phyloP scores from a whole-genome alignment of 2,797 vertebrate species.

The Crenichthys baileyi region DNA sequence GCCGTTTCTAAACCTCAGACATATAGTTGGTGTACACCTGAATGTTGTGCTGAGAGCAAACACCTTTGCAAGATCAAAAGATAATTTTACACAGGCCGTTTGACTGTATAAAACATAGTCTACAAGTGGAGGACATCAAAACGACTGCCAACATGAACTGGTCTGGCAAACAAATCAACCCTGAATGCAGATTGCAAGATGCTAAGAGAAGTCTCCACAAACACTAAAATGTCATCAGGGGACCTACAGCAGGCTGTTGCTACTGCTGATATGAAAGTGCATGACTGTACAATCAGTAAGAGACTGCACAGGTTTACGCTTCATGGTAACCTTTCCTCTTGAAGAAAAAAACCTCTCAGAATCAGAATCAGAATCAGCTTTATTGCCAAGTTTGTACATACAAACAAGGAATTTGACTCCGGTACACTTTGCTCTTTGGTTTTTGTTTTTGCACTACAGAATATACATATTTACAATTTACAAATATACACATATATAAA shows the following conservation, averaged over 20 bases:
- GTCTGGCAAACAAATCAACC: neutral
- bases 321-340: no score
- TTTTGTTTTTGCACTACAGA: no score
- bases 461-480: no score
- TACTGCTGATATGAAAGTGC: neutral
- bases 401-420: no score
- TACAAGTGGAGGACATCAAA: neutral
- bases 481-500: no score
- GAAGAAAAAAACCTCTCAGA: neutral
- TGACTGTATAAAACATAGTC: neutral
- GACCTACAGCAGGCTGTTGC: neutral
- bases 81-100: neutral
- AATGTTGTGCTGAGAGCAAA: neutral
- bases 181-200: neutral
- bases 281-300: neutral
- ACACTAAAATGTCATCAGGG: neutral
- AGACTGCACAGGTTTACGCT: neutral
- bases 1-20: neutral
- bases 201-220: neutral
- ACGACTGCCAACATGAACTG: neutral
- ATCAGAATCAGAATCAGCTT: no score
- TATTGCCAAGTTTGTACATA: no score
- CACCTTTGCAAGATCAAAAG: neutral
- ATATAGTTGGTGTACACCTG: neutral
- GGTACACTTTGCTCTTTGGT: no score